Evolutionary conservation across 2,113 vertebrate genomes (phyloP).

Genomic region (Saccopteryx leptura): DNA sequence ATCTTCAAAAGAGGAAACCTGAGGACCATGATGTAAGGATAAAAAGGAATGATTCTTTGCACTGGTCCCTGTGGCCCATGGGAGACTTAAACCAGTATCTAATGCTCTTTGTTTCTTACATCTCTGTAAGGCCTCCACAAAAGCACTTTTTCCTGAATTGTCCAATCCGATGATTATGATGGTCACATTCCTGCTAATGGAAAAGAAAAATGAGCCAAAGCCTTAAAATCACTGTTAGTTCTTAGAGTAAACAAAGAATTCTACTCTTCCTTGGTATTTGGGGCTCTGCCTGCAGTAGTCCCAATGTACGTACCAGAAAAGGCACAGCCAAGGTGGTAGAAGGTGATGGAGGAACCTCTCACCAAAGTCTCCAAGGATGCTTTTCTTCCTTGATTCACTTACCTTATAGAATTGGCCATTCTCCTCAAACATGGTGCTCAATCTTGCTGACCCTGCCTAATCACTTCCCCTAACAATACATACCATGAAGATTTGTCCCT

Average conservation of each 20-base stretch:
- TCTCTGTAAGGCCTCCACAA: conserved; percentile 91
- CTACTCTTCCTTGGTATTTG: background rate
- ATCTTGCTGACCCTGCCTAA: background rate
- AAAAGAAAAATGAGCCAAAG: conserved; percentile 70
- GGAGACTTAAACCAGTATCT: conserved; percentile 35
- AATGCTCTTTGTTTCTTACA: conserved; percentile 86
- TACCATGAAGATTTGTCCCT: conserved; percentile 16
- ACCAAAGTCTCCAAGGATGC: background rate
- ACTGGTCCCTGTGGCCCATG: background rate
- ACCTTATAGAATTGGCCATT: background rate
- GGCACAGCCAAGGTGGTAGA: background rate
- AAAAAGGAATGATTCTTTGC: conserved; percentile 34
- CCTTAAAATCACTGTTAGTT: conserved; percentile 50
- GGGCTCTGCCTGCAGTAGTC: background rate
- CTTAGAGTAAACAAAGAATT: conserved; percentile 27
- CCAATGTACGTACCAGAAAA: background rate
- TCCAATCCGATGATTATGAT: conserved; percentile 94
- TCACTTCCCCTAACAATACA: conserved; percentile 22
- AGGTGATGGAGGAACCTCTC: background rate
- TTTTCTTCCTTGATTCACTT: conserved; percentile 24
- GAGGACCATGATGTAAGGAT: conserved; percentile 2
- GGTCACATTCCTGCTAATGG: conserved; percentile 90
- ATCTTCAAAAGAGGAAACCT: conserved; percentile 49
- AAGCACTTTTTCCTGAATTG: conserved; percentile 93
- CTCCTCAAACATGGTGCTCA: background rate